Percentiles rank a stretch among this genome's conserved stretches.
phyloP scores from a whole-genome alignment of 2,113 vertebrate species.

The Mesitornis unicolor region DNA sequence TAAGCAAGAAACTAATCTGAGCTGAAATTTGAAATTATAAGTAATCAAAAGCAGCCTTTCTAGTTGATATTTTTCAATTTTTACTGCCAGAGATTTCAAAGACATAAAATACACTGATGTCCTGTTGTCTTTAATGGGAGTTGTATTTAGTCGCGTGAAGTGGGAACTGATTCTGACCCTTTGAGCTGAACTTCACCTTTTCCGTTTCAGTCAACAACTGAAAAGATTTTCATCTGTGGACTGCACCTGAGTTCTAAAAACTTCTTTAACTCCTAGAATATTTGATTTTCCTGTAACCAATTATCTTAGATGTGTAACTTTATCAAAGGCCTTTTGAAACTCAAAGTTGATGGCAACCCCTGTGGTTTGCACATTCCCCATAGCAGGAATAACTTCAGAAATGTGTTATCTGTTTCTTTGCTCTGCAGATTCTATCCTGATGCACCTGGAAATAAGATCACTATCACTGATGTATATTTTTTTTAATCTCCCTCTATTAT shows the following conservation, averaged over 20 bases:
- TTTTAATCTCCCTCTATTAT: background rate
- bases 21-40: background rate
- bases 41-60: background rate
- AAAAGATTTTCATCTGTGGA: background rate
- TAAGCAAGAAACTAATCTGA: background rate
- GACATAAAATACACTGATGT: background rate
- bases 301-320: background rate
- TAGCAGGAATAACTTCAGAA: background rate
- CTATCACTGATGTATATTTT: background rate
- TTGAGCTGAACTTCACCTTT: background rate
- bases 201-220: background rate
- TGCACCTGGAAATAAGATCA: background rate
- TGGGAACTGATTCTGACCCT: background rate
- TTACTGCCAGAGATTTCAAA: background rate
- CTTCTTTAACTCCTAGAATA: background rate
- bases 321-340: slow-evolving; percentile 21
- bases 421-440: background rate
- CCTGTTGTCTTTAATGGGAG: background rate
- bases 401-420: background rate
- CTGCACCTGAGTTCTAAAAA: background rate
- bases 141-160: background rate
- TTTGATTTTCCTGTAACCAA: background rate
- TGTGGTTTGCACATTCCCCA: background rate
- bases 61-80: background rate
- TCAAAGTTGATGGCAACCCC: background rate